phyloP scores from a whole-genome alignment of 2,113 vertebrate species.

The Heterocephalus glaber region DNA sequence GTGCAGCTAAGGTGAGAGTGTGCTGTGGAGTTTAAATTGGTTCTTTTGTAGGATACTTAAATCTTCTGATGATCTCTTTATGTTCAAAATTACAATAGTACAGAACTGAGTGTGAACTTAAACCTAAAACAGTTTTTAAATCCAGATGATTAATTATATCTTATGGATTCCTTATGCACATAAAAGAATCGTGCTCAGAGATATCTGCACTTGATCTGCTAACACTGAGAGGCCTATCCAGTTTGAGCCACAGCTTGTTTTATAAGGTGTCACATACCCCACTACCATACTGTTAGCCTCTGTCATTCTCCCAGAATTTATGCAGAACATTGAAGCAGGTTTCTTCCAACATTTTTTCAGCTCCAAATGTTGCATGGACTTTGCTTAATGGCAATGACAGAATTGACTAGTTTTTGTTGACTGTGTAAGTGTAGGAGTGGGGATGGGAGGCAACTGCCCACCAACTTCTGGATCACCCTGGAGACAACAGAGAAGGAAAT shows the following conservation, averaged over 20 bases:
- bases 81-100: not conserved
- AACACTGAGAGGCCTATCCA: not conserved
- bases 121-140: not conserved
- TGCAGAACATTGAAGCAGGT: not conserved
- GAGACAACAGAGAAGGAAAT: not conserved
- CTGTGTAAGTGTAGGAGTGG: not conserved
- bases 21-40: not conserved
- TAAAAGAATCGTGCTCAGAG: not conserved
- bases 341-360: not conserved
- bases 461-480: not conserved
- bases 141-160: not conserved
- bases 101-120: not conserved
- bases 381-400: not conserved
- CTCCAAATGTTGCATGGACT: not conserved
- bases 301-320: not conserved
- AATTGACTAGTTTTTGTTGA: not conserved
- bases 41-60: not conserved
- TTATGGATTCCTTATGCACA: not conserved
- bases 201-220: not conserved
- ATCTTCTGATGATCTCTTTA: not conserved
- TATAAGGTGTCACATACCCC: not conserved
- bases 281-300: not conserved
- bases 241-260: not conserved
- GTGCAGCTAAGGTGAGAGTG: not conserved
- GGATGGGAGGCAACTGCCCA: not conserved